Evolutionary conservation across 2,113 vertebrate species (phyloP).

Genomic region (Mormoops blainvillei): DNA sequence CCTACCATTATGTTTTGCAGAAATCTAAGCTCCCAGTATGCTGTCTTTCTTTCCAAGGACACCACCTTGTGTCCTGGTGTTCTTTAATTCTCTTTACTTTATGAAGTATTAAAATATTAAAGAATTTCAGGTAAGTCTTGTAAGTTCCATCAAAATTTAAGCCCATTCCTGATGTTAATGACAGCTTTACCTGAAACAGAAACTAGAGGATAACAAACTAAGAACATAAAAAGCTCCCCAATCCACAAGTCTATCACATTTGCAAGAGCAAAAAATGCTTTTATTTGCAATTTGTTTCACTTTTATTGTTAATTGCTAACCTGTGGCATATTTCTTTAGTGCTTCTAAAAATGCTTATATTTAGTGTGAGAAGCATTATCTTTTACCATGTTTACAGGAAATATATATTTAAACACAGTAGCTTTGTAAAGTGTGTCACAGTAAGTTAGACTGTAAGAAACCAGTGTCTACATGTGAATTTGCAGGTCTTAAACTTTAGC

Average conservation of each 20-base stretch:
- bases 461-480: neutral
- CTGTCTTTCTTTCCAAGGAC: neutral
- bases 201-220: neutral
- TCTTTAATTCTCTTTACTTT: slow-evolving; percentile 7
- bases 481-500: neutral
- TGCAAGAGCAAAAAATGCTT: neutral
- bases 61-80: neutral
- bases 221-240: neutral
- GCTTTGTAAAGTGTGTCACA: neutral
- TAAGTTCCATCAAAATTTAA: neutral
- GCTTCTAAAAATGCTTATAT: neutral
- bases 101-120: neutral
- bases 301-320: neutral
- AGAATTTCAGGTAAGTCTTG: neutral
- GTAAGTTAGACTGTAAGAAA: neutral
- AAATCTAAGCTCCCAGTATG: neutral
- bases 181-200: neutral
- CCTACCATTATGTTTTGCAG: neutral
- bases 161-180: neutral
- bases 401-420: neutral
- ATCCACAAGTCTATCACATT: neutral
- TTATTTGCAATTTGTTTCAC: neutral
- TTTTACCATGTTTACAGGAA: neutral
- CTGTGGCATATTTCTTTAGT: neutral
- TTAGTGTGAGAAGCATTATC: neutral